phyloP scores from a whole-genome alignment of 2,797 vertebrate genomes.

The Lates japonicus region DNA sequence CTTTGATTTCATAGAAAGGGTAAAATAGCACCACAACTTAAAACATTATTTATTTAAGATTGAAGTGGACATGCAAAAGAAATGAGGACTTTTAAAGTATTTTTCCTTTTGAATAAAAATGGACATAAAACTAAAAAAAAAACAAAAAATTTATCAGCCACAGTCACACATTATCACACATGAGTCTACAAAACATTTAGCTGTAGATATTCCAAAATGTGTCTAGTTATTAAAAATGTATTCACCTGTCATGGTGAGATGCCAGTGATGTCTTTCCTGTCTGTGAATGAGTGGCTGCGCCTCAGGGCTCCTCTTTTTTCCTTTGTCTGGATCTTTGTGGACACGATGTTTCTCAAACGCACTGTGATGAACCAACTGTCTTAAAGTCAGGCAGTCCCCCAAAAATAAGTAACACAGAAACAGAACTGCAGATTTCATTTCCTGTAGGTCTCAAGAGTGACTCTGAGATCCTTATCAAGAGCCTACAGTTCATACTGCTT shows the following conservation, averaged over 20 bases:
- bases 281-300: neutral
- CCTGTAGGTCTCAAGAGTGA: conserved; percentile 33
- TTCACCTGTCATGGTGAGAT: conserved; percentile 63
- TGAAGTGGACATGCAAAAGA: neutral
- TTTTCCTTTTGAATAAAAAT: neutral
- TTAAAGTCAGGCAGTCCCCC: neutral
- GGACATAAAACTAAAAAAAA: neutral
- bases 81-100: fast-evolving
- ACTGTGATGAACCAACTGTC: neutral
- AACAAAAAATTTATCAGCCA: too few relatives aligned
- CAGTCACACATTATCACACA: neutral
- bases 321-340: neutral
- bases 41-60: neutral
- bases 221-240: conserved; percentile 2
- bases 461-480: conserved; percentile 66
- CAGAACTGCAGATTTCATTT: conserved; percentile 43
- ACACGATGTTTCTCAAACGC: neutral
- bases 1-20: neutral
- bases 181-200: neutral
- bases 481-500: neutral
- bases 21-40: neutral
- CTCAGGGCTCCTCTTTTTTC: neutral
- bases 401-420: conserved; percentile 1
- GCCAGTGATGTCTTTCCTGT: conserved; percentile 7
- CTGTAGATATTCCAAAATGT: neutral